A percentile compares a stretch with the other conserved stretches of the same genome.
Conservation (phyloP, 2,888 invertebrate genomes). For the Acleris sparsana region DNA sequence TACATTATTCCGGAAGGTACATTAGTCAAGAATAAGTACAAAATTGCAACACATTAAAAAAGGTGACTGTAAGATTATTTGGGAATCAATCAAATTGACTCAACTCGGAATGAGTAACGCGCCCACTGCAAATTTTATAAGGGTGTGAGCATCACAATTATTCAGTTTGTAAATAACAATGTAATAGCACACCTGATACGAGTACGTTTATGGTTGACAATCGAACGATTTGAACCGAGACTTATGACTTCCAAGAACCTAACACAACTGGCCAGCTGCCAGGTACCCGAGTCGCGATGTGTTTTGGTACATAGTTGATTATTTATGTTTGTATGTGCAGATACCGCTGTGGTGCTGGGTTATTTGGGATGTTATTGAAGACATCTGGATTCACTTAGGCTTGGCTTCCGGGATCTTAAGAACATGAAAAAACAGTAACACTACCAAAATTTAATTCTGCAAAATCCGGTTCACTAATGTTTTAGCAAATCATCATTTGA, state of each 20-base stretch:
- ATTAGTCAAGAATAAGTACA: too few species aligned
- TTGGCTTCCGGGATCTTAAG: too few species aligned
- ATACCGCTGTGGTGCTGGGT: neutral
- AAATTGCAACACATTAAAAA: neutral
- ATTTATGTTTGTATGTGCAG: neutral
- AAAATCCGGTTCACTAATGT: too few species aligned
- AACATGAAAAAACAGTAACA: too few species aligned
- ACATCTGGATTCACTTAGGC: too few species aligned
- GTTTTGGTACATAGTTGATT: slow-evolving; percentile 11
- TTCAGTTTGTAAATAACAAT: neutral
- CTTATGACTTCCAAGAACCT: neutral
- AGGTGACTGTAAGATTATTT: slow-evolving; percentile 14
- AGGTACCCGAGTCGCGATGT: slow-evolving; percentile 15
- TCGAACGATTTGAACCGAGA: neutral
- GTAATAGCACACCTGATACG: neutral
- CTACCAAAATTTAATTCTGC: too few species aligned
- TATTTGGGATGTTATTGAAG: too few species aligned
- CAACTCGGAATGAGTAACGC: slow-evolving; percentile 10
- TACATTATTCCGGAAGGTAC: too few species aligned
- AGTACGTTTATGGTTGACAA: neutral
- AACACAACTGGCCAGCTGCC: slow-evolving; percentile 11
- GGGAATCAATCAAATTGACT: slow-evolving; percentile 5
- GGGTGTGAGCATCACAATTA: neutral
- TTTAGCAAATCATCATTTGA: too few species aligned
- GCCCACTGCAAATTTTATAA: slow-evolving; percentile 6